A percentile compares a stretch with the other conserved stretches of the same genome.
Evolutionary conservation across 2,113 vertebrate genomes (phyloP).

Genomic region (Cryptotis parvus): DNA sequence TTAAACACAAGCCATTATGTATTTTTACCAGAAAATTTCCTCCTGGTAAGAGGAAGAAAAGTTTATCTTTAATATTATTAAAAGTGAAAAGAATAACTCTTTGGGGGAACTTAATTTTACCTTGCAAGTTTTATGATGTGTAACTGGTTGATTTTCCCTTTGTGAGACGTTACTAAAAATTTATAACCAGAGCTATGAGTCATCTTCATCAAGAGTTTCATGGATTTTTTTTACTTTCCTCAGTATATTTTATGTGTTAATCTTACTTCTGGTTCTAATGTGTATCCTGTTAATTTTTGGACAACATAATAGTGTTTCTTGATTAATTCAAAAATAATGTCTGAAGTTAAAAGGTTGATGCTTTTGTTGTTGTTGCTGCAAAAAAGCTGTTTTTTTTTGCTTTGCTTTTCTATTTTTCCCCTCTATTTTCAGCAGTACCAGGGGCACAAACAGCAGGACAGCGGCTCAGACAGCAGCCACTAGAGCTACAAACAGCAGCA

Average conservation of each 20-base stretch:
- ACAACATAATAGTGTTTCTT: background rate
- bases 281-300: background rate
- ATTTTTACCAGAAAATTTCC: background rate
- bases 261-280: constrained; percentile 7
- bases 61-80: background rate
- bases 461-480: no score
- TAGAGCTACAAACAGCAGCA: no score
- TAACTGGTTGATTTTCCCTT: background rate
- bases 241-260: background rate
- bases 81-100: background rate
- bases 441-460: no score
- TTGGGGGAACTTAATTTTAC: background rate
- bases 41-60: background rate
- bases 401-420: no score
- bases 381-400: no score
- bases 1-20: background rate
- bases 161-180: background rate
- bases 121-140: background rate
- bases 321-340: background rate
- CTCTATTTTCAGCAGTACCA: no score
- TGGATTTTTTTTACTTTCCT: background rate
- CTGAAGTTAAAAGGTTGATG: no score
- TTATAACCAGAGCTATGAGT: background rate
- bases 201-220: background rate
- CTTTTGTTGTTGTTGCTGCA: no score